These are phyloP conservation scores for Cyprinella venusta DNA, from an alignment of 2,797 vertebrate genomes.

Conservation along the genomic window DNA sequence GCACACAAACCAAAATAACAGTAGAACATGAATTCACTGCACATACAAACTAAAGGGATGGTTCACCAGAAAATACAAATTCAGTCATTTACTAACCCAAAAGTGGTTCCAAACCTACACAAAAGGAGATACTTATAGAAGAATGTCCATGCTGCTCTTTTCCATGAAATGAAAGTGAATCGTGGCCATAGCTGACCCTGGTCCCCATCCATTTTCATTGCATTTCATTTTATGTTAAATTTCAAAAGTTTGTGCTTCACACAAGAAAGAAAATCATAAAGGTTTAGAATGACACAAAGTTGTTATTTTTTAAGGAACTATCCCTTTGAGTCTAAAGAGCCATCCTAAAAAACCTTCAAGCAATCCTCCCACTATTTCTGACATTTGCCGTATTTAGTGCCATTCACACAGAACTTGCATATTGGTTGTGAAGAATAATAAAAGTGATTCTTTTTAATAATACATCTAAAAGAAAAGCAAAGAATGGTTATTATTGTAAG, in stretches of 20 bases:
- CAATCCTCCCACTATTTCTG: neutral
- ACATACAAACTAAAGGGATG: neutral
- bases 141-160: neutral
- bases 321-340: neutral
- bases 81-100: neutral
- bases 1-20: slow-evolving; percentile 6
- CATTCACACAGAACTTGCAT: neutral
- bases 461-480: neutral
- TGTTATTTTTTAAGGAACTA: neutral
- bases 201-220: neutral
- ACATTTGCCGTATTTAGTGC: neutral
- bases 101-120: neutral
- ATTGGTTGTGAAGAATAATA: neutral
- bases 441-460: neutral
- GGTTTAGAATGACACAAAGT: neutral
- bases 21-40: neutral
- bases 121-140: neutral
- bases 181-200: neutral
- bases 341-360: neutral
- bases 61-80: neutral
- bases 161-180: neutral
- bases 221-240: neutral
- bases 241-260: neutral
- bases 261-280: neutral
- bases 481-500: neutral